A percentile compares a stretch with the other conserved stretches of the same genome.
phyloP scores from a whole-genome alignment of 1,140 invertebrate species.

The Saccostrea cuccullata region DNA sequence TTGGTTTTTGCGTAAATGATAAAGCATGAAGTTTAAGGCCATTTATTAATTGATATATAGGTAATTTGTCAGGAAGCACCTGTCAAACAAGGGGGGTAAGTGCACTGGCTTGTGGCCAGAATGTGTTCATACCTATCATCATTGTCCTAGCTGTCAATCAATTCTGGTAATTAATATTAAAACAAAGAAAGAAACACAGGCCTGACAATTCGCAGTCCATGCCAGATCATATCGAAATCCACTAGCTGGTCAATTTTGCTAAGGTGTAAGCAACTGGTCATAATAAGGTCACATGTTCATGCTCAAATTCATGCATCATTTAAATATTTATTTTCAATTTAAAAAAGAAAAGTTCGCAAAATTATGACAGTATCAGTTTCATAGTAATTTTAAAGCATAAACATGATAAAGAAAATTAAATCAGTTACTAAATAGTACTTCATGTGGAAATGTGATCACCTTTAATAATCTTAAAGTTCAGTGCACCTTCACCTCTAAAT shows the following conservation, averaged over 20 bases:
- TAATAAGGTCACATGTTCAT: not conserved
- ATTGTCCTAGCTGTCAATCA: conserved; percentile 29
- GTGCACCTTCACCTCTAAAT: not conserved
- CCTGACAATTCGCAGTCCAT: not conserved
- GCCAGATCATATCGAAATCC: not conserved
- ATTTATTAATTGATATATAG: conserved; percentile 32
- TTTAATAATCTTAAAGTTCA: not conserved
- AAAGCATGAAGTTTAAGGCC: not conserved
- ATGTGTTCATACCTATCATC: conserved; percentile 7
- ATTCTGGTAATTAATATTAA: not conserved
- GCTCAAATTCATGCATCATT: not conserved
- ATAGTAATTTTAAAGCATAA: not conserved
- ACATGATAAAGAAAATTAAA: not conserved
- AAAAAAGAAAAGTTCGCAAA: not conserved
- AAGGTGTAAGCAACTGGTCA: not conserved
- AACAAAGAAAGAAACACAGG: not conserved
- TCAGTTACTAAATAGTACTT: not conserved
- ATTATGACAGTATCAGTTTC: not conserved
- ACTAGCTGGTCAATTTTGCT: not conserved
- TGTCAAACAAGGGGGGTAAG: conserved; percentile 22
- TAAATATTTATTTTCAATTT: not conserved
- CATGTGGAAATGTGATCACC: not conserved
- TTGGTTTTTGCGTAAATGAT: conserved; percentile 11
- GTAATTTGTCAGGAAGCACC: conserved; percentile 15
- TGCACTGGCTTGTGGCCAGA: conserved; percentile 25